Evolutionary conservation across 2,797 vertebrate genomes (phyloP).

Genomic region (Artibeus lituratus): DNA sequence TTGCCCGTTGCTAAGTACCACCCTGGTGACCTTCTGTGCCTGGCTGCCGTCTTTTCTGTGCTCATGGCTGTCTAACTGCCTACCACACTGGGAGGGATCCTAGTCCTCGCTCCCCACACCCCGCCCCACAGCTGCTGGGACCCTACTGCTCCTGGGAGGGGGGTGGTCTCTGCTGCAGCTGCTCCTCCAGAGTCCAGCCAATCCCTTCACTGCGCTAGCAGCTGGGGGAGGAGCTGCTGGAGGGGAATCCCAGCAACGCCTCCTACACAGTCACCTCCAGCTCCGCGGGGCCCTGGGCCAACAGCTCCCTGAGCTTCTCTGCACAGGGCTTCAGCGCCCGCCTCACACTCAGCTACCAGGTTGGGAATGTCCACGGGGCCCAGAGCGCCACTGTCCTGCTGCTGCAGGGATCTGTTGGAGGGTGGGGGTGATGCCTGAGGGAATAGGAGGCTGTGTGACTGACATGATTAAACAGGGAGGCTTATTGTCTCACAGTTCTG

Average conservation of each 20-base stretch:
- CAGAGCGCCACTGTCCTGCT: not conserved
- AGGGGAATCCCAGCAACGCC: not conserved
- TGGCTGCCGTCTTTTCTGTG: too few species aligned
- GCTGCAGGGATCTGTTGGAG: not conserved
- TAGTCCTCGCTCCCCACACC: not conserved
- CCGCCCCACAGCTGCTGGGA: not conserved
- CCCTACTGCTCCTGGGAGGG: not conserved
- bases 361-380: not conserved
- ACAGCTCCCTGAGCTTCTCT: not conserved
- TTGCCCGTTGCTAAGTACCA: too few species aligned
- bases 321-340: accelerated
- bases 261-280: not conserved
- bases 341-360: constrained; percentile 34
- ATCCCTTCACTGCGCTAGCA: not conserved
- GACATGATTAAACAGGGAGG: not conserved
- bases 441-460: not conserved
- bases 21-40: too few species aligned
- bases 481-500: not conserved
- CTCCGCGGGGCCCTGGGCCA: too few species aligned
- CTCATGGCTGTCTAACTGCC: not conserved
- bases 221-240: not conserved
- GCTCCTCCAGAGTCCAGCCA: too few species aligned
- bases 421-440: too few species aligned
- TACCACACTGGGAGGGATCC: not conserved
- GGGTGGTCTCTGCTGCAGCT: too few species aligned